These are phyloP conservation scores for Diplosoma virens DNA, from an alignment of 23 tunicate species.

Conservation along the genomic window DNA sequence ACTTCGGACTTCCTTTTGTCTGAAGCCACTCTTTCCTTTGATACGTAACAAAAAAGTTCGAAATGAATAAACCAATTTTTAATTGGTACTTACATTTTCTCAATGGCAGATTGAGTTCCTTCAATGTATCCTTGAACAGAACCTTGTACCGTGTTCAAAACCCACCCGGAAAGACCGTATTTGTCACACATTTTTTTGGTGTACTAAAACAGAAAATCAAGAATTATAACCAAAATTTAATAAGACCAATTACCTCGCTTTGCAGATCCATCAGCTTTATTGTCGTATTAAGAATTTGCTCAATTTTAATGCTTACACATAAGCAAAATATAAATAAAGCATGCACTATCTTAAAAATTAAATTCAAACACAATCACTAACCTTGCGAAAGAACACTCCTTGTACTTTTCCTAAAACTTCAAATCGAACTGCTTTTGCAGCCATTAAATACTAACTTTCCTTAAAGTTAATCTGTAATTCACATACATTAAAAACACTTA, in stretches of 20 bases:
- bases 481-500: no score
- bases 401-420: constrained; percentile 90
- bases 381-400: constrained; percentile 93
- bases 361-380: background rate
- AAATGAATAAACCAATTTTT: background rate
- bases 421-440: constrained; percentile 29
- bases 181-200: constrained; percentile 78
- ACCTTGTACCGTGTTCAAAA: constrained; percentile 72
- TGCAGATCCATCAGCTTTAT: no score
- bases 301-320: no score
- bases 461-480: background rate
- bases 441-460: background rate
- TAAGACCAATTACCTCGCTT: no score
- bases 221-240: no score
- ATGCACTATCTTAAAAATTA: no score
- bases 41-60: background rate
- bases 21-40: constrained; percentile 67
- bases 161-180: constrained; percentile 78
- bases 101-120: constrained; percentile 31
- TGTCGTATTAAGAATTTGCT: no score
- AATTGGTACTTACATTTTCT: constrained; percentile 31
- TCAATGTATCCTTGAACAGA: constrained; percentile 85
- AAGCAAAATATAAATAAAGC: no score
- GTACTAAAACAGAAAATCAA: constrained; percentile 25
- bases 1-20: constrained; percentile 73